Base-by-base conservation (phyloP, 1,140 invertebrate species). In the Bombus superbus region DNA sequence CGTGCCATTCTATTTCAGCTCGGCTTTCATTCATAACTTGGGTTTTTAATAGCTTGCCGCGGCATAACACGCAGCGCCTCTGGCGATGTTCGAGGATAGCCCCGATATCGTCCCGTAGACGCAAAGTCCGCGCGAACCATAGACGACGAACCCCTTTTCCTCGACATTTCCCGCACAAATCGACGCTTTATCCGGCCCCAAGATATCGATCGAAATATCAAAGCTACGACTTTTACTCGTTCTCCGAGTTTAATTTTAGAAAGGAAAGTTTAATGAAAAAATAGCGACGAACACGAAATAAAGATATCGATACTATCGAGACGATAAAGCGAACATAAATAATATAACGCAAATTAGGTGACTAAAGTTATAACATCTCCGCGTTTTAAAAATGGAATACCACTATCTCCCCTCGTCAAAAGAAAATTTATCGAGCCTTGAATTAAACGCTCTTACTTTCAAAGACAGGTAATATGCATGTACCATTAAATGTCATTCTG, bases 21-120 rank as follows among this genome's bases (percentile, higher is more conserved):
- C 90, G 88, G 93, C 92, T 95, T 95, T 95, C 94, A 95, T 95
- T 95, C 94, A 95, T 95, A 95, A 95, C 93, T 94, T 87, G 90
- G 88, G 92, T 93, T 95, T 95, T 94, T 95, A 94, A 95, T 94
- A 95, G 94, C 94, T 92, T 88, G 83, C 92, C 89, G 89, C 89
- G 81, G 84, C 86, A 89, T 81, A 92, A 89, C 83, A 86, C 84
- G 85, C 87, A 88, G 80, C 86, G 89, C 91, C 91, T 87, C 89
- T 88, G 84, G 86, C 90, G 81, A 88, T 78, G 83, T 87, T 79
- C 83, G 74, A 59, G 85, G 85, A 82, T 69, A 90, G 82, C 85
- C 86, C 74, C 89, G 68, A 86, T 89, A 88, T 88, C 76, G 86
- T 84, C 79, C 47, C 47, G 47, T 53, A 53, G 47, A 53, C 47